Evolutionary conservation across 1,140 invertebrate genomes (phyloP), one percentile per base, ranked within the genome.

Genomic region (Megathymus violae): DNA sequence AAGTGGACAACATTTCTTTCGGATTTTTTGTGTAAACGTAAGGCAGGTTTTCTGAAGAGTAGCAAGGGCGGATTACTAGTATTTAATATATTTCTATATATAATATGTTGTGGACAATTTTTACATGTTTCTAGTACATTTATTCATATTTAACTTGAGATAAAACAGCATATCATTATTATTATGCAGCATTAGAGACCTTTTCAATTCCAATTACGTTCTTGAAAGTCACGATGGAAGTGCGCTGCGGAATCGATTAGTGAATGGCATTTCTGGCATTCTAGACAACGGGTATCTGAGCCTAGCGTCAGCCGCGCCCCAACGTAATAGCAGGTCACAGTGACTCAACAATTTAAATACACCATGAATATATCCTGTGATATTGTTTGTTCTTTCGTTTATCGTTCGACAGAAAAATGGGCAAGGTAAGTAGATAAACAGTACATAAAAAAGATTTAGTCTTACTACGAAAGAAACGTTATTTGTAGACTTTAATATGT

Each of bases 181-280:
- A 52, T 19, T 52, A 52, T 7, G 50, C 31, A 36, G 38, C 16
- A 27, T 48, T 40, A 34, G 10, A 9, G 40, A 52, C 50, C 50
- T 40, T 52, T 40, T 34, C 38, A 22, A 38, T 44, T 52, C 38
- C 38, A 54, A 54, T 54, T 43, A 54, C 22, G 38, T 54, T 54
- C 22, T 54, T 40, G 51, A 54, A 54, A 54, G 51, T 54, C 51
- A 54, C 22, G 51, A 43, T 54, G 51, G 51, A 43, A 41, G 40
- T 56, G 51, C 38, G 51, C 17, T 56, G 40, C 19, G 51, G 40
- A 56, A 56, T 56, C 31, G 51, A 56, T 56, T 56, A 56, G 51
- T 41, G 51, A 56, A 56, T 43, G 51, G 51, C 38, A 56, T 56
- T 56, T 56, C 38, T 56, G 51, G 38, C 31, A 40, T 56, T 56